Evolutionary conservation across 2,888 invertebrate species (phyloP).

Genomic region (Parochlus steinenii): DNA sequence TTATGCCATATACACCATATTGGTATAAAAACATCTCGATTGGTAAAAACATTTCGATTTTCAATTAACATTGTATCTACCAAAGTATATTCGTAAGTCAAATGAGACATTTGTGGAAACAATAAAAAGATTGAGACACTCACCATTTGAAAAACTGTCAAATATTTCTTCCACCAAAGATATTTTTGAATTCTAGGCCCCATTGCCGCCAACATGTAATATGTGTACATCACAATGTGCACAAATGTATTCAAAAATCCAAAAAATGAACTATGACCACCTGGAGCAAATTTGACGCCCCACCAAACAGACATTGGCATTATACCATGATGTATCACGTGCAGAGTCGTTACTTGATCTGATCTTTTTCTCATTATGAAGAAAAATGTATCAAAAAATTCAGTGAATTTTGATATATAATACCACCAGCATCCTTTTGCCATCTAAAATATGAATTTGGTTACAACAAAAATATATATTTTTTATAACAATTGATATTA

Average conservation of each 20-base stretch:
- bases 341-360: slow-evolving; percentile 77
- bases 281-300: slow-evolving; percentile 76
- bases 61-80: too few species aligned
- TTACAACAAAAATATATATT: too few species aligned
- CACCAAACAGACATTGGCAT: slow-evolving; percentile 93
- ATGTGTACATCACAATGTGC: slow-evolving; percentile 88
- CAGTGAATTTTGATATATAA: slow-evolving; percentile 85
- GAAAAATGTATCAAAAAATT: slow-evolving; percentile 87
- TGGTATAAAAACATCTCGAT: neutral
- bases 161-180: slow-evolving; percentile 92
- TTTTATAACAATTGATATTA: too few species aligned
- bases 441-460: slow-evolving; percentile 44
- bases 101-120: too few species aligned
- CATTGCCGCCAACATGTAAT: slow-evolving; percentile 77
- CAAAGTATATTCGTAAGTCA: too few species aligned
- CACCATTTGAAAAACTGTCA: slow-evolving; percentile 83
- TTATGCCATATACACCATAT: too few species aligned
- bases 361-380: slow-evolving; percentile 88
- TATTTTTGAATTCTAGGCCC: slow-evolving; percentile 76
- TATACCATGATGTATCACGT: slow-evolving; percentile 88
- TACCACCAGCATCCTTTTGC: slow-evolving; percentile 84
- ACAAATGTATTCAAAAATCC: slow-evolving; percentile 88
- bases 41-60: slow-evolving; percentile 15
- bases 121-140: too few species aligned
- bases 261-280: slow-evolving; percentile 88